phyloP scores from a whole-genome alignment of 1,140 invertebrate species.

The Riptortus pedestris region DNA sequence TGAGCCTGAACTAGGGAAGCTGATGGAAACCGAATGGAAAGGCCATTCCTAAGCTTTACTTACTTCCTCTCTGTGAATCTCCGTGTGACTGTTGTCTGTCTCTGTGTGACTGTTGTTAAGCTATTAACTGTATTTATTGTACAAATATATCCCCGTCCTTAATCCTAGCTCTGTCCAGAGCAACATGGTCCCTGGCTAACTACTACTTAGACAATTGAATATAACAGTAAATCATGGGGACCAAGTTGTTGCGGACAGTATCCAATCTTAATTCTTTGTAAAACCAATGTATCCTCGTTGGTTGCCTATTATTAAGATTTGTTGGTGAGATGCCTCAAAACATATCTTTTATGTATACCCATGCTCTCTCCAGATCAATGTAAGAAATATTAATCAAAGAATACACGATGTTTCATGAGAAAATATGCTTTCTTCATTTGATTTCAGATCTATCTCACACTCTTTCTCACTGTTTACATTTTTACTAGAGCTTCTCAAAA shows the following conservation, averaged over 20 bases:
- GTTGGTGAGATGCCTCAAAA: background rate
- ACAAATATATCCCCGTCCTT: slow-evolving; percentile 16
- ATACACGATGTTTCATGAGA: slow-evolving; percentile 16
- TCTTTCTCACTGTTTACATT: background rate
- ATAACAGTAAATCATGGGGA: background rate
- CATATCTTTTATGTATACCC: slow-evolving; percentile 11
- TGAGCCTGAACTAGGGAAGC: slow-evolving; percentile 26
- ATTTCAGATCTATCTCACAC: slow-evolving; percentile 12
- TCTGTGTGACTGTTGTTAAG: background rate
- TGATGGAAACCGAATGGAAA: slow-evolving; percentile 23
- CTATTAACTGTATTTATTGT: background rate
- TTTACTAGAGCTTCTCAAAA: background rate
- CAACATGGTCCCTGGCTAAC: background rate
- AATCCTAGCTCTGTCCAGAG: background rate
- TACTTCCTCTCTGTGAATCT: background rate
- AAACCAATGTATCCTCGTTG: background rate
- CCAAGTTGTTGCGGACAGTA: background rate
- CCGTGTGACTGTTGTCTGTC: background rate
- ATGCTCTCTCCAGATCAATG: slow-evolving; percentile 1
- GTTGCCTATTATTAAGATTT: background rate
- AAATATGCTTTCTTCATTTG: slow-evolving; percentile 12
- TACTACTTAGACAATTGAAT: no score
- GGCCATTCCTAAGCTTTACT: slow-evolving; percentile 1
- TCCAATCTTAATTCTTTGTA: background rate
- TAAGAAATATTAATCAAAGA: slow-evolving; percentile 13